These are phyloP conservation scores for Cynopterus sphinx DNA, from an alignment of 2,797 vertebrate species.

Conservation along the genomic window DNA sequence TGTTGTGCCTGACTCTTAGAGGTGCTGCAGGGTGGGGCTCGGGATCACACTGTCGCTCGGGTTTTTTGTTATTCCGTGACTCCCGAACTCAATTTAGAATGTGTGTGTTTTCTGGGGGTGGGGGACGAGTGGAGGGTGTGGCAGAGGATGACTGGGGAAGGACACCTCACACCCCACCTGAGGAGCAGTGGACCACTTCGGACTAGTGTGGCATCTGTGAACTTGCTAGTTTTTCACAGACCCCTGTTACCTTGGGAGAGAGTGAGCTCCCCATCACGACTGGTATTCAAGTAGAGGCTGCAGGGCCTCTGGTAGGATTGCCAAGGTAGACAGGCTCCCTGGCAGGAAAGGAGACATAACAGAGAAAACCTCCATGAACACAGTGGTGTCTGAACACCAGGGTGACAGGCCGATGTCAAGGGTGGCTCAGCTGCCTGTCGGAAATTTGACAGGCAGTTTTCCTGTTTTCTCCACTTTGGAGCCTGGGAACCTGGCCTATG, in stretches of 20 bases:
- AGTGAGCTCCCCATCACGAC: neutral
- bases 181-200: neutral
- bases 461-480: neutral
- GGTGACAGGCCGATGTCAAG: neutral
- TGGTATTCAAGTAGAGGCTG: neutral
- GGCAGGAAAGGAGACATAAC: neutral
- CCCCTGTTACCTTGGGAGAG: neutral
- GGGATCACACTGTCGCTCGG: no score
- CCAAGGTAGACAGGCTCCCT: neutral
- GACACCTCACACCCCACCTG: neutral
- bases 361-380: neutral
- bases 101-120: neutral
- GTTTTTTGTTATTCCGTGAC: neutral
- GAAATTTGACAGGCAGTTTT: no score
- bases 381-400: neutral
- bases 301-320: neutral
- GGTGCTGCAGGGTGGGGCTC: no score
- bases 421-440: neutral
- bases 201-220: neutral
- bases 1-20: neutral
- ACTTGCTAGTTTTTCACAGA: neutral
- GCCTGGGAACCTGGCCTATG: no score
- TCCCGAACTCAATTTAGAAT: neutral
- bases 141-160: neutral
- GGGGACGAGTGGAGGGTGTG: accelerated